Evolutionary conservation across 2,888 invertebrate genomes (phyloP).

Genomic region (Notodonta ziczac): DNA sequence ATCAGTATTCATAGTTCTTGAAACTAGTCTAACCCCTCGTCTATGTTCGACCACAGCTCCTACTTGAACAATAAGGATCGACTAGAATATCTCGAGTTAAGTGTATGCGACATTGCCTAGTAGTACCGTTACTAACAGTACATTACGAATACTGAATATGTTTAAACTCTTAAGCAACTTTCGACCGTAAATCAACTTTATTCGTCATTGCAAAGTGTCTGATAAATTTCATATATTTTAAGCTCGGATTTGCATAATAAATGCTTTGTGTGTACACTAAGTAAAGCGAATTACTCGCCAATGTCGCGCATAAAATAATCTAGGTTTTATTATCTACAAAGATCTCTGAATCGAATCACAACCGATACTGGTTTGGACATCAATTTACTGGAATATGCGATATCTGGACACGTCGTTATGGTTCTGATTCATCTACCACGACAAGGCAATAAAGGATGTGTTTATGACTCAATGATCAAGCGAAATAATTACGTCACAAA

Average conservation of each 20-base stretch:
- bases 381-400: neutral
- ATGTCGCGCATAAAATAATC: neutral
- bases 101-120: slow-evolving; percentile 30
- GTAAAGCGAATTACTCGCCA: neutral
- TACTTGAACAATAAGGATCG: neutral
- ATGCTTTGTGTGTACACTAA: slow-evolving; percentile 4
- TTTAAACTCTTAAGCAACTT: neutral
- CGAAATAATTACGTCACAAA: neutral
- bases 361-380: neutral
- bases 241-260: slow-evolving; percentile 14
- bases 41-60: slow-evolving; percentile 20
- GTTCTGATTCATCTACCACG: slow-evolving; percentile 8
- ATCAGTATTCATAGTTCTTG: neutral
- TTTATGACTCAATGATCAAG: slow-evolving; percentile 23
- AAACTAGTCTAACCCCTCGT: neutral
- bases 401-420: neutral
- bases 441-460: slow-evolving; percentile 24
- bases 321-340: neutral
- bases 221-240: neutral
- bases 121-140: slow-evolving; percentile 23
- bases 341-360: slow-evolving; percentile 3
- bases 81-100: slow-evolving; percentile 16
- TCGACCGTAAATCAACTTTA: neutral
- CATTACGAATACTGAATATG: slow-evolving; percentile 10
- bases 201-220: neutral